Evolutionary conservation across 2,888 invertebrate species (phyloP).

Genomic region (Mactromeris polynyma): DNA sequence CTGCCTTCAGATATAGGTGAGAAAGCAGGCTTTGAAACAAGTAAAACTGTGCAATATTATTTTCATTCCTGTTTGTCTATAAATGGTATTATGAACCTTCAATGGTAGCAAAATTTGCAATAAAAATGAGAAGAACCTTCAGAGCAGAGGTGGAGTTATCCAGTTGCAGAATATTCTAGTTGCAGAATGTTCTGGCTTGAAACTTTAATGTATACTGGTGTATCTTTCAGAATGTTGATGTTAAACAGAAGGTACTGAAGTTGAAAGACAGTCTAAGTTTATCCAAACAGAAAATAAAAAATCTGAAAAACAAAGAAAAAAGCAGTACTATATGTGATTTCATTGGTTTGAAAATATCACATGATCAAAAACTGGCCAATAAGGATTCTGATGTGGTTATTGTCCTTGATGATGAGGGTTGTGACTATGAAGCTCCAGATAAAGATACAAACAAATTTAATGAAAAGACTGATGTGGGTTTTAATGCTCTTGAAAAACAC

Average conservation of each 20-base stretch:
- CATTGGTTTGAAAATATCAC: background rate
- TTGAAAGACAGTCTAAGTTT: background rate
- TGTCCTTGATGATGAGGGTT: constrained; percentile 22
- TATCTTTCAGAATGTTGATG: background rate
- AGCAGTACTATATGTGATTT: background rate
- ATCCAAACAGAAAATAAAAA: background rate
- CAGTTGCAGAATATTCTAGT: too few relatives aligned
- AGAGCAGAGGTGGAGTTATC: too few relatives aligned
- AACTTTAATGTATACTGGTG: background rate
- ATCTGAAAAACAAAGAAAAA: background rate
- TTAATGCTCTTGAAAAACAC: background rate
- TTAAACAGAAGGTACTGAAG: background rate
- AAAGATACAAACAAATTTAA: background rate
- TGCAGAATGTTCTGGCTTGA: background rate
- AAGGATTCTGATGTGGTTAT: constrained; percentile 22
- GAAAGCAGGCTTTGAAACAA: too few relatives aligned
- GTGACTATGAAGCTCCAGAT: background rate
- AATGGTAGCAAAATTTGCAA: too few relatives aligned
- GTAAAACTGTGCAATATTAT: too few relatives aligned
- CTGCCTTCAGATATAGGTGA: too few relatives aligned
- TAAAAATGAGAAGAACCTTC: too few relatives aligned
- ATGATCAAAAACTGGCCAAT: background rate
- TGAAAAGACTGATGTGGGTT: background rate
- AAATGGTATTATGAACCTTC: too few relatives aligned
- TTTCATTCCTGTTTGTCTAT: too few relatives aligned